Evolutionary conservation across 2,888 invertebrate genomes (phyloP), one percentile per base, ranked within the genome.

Genomic region (Mamestra brassicae): DNA sequence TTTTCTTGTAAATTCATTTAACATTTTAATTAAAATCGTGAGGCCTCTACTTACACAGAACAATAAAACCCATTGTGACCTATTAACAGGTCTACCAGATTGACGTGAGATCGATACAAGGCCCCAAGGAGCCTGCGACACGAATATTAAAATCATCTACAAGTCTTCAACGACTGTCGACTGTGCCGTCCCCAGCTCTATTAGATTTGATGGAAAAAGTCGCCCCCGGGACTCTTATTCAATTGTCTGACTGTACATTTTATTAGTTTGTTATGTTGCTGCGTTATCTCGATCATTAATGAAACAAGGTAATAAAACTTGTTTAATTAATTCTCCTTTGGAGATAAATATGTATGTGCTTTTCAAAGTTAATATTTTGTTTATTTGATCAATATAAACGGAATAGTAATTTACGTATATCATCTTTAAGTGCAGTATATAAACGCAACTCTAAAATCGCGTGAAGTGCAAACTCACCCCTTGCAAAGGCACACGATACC

Each of bases 121-220:
- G 73, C 91, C 89, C 91, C 57, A 62, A 88, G 89, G 92, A 47
- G 92, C 88, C 87, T 90, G 89, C 89, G 92, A 90, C 89, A 88
- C 91, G 93, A 95, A 95, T 96, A 96, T 96, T 95, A 95, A 95
- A 95, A 95, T 94, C 87, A 92, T 92, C 91, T 91, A 88, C 90
- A 90, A 87, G 89, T 87, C 89, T 84, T 87, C 88, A 87, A 88
- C 90, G 90, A 92, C 87, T 92, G 89, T 89, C 86, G 85, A 87
- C 88, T 83, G 85, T 82, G 84, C 87, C 88, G 83, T 83, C 88
- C 89, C 91, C 88, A 87, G 87, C 89, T 91, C 92, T 93, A 93
- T 94, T 94, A 92, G 91, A 90, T 92, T 91, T 90, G 90, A 93
- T 87, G 88, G 87, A 91, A 93, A 92, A 92, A 92, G 90, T 91